Conservation (phyloP, 2,797 vertebrate species). For the Malacoraja senta region DNA sequence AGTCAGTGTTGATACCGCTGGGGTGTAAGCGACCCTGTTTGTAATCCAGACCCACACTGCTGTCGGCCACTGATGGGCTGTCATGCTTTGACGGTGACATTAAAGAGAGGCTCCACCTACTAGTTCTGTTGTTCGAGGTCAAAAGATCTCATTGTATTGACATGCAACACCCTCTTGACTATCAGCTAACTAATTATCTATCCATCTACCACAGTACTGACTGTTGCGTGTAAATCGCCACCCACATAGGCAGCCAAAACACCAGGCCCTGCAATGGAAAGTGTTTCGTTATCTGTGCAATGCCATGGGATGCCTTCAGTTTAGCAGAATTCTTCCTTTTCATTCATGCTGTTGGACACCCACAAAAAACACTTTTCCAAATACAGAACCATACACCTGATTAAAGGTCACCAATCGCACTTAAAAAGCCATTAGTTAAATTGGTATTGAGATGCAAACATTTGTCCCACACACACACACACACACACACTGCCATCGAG, state of each 20-base stretch:
- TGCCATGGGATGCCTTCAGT: neutral
- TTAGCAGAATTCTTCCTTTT: neutral
- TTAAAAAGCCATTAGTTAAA: constrained; percentile 17
- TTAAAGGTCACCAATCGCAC: neutral
- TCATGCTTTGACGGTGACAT: neutral
- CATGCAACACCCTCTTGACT: neutral
- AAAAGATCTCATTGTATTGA: neutral
- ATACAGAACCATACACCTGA: neutral
- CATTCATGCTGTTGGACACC: neutral
- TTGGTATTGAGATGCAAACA: neutral
- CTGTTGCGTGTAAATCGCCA: neutral
- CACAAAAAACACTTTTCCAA: neutral
- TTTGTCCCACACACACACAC: constrained; percentile 8
- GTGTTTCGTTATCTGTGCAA: neutral
- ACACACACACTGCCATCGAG: neutral
- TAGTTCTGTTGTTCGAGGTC: neutral
- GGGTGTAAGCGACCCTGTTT: no score
- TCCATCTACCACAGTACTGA: neutral
- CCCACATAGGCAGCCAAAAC: no score
- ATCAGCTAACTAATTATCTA: neutral
- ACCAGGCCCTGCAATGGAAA: neutral
- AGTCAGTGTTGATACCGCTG: no score
- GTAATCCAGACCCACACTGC: neutral
- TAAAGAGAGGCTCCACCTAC: neutral
- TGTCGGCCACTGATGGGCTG: neutral